These are phyloP conservation scores for Drosophila melanica DNA, from an alignment of 1,140 invertebrate species.

Conservation along the genomic window DNA sequence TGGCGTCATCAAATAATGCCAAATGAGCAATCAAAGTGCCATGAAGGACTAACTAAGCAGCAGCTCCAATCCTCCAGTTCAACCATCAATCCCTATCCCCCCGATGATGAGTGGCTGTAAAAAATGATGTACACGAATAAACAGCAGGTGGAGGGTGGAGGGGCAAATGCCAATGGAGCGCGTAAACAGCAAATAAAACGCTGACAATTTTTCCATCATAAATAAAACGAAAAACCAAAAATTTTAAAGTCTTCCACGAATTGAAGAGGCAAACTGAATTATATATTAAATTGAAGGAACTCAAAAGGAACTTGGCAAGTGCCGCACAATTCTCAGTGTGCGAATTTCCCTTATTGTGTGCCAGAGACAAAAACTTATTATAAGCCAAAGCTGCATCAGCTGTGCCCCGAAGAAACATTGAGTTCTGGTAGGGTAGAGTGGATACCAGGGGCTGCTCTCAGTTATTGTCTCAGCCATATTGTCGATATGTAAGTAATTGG, in stretches of 20 bases:
- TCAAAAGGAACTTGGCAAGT: conserved; percentile 47
- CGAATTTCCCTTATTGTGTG: conserved; percentile 17
- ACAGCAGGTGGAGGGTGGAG: conserved; percentile 38
- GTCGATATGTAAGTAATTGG: conserved; percentile 79
- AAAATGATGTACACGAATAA: conserved; percentile 78
- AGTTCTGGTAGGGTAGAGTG: neutral
- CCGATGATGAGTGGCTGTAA: conserved; percentile 71
- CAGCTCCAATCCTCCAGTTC: neutral
- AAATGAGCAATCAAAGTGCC: conserved; percentile 80
- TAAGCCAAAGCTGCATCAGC: conserved; percentile 64
- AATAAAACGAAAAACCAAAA: conserved; percentile 50
- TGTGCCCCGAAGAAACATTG: conserved; percentile 33
- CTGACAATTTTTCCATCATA: conserved; percentile 58
- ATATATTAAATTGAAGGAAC: conserved; percentile 56
- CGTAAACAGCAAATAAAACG: conserved; percentile 74
- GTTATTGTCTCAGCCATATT: conserved; percentile 64
- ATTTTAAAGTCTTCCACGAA: conserved; percentile 33
- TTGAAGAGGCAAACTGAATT: conserved; percentile 49
- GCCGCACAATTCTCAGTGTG: conserved; percentile 22
- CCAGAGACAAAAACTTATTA: conserved; percentile 70
- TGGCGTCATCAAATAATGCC: conserved; percentile 78
- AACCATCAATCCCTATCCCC: neutral
- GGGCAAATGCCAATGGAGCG: conserved; percentile 58
- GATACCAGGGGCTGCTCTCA: conserved; percentile 15
- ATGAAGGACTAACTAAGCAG: conserved; percentile 76